These are phyloP conservation scores for Oryzias dopingdopingensis DNA, from an alignment of 2,797 vertebrate genomes.

Conservation along the genomic window DNA sequence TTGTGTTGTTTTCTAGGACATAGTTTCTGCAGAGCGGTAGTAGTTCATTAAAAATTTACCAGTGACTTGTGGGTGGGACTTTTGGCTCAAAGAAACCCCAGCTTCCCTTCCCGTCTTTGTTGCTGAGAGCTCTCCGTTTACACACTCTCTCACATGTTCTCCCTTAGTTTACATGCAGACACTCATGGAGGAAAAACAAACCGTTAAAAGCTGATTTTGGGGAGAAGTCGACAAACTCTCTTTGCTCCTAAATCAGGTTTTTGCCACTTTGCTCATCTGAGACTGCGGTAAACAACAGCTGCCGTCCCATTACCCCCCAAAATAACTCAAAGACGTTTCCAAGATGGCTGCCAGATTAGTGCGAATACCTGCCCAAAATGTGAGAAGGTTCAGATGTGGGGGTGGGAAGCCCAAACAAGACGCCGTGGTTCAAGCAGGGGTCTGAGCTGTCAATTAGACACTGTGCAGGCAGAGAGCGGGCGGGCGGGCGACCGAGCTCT, in stretches of 20 bases:
- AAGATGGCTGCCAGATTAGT: constrained; percentile 27
- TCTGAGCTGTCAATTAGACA: constrained; percentile 73
- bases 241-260: neutral
- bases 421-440: constrained; percentile 67
- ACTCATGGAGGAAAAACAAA: neutral
- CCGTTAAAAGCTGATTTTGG: neutral
- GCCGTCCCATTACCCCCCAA: neutral
- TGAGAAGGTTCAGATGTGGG: constrained; percentile 45
- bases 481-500: constrained; percentile 43
- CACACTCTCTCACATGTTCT: no score
- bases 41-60: no score
- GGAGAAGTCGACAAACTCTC: neutral
- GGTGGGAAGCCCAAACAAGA: constrained; percentile 13
- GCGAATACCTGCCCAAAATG: constrained; percentile 36
- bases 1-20: no score
- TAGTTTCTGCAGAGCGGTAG: no score
- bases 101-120: no score
- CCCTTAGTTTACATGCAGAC: no score
- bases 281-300: neutral
- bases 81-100: no score
- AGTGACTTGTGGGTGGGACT: no score
- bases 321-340: neutral
- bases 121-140: no score
- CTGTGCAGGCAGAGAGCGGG: constrained; percentile 57
- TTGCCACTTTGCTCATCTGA: neutral